phyloP scores from a whole-genome alignment of 2,113 vertebrate species.

The pig (Sus scrofa) region DNA sequence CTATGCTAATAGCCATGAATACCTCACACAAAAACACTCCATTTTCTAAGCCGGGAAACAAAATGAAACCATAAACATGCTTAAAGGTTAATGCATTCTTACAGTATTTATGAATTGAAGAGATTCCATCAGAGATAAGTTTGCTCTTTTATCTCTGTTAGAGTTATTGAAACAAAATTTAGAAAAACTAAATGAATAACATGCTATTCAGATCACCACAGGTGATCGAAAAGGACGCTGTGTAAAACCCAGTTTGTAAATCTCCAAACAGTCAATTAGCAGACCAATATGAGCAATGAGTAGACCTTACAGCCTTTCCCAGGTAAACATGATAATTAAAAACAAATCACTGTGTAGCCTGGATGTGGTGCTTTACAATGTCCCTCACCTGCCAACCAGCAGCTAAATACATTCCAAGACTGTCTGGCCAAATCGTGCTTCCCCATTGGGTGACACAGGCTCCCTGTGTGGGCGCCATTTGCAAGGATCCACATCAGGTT shows the following conservation, averaged over 20 bases:
- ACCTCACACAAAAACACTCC: slow-evolving; percentile 44
- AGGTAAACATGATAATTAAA: slow-evolving; percentile 80
- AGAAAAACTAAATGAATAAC: slow-evolving; percentile 61
- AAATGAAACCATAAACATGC: slow-evolving; percentile 51
- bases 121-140: slow-evolving; percentile 34
- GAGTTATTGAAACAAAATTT: slow-evolving; percentile 63
- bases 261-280: slow-evolving; percentile 76
- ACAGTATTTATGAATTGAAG: neutral
- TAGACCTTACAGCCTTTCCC: slow-evolving; percentile 72
- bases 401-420: slow-evolving; percentile 69
- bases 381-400: slow-evolving; percentile 70
- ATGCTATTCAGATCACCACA: slow-evolving; percentile 55
- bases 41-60: slow-evolving; percentile 52
- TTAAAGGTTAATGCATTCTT: slow-evolving; percentile 39
- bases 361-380: slow-evolving; percentile 51
- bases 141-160: slow-evolving; percentile 48
- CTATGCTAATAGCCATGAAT: slow-evolving; percentile 24
- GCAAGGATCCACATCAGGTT: slow-evolving; percentile 33
- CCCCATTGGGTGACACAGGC: slow-evolving; percentile 3
- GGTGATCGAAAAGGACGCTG: slow-evolving; percentile 36
- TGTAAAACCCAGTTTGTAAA: slow-evolving; percentile 72
- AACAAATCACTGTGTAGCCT: slow-evolving; percentile 73
- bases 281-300: slow-evolving; percentile 73
- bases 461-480: slow-evolving; percentile 32
- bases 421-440: slow-evolving; percentile 70